Evolutionary conservation across 2,888 invertebrate species (phyloP).

Genomic region (Trachelus iudaicus): DNA sequence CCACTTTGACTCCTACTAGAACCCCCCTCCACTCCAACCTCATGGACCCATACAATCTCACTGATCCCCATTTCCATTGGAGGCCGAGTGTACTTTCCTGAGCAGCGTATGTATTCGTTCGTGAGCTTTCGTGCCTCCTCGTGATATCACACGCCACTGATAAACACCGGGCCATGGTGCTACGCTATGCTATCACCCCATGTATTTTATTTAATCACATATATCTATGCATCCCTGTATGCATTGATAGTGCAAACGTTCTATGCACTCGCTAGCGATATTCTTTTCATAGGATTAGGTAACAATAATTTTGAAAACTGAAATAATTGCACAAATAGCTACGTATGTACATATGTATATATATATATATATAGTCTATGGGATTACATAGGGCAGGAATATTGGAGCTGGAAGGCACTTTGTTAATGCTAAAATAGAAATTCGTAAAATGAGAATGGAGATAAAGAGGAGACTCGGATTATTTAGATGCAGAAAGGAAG

Average conservation of each 20-base stretch:
- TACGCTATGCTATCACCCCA: constrained; percentile 5
- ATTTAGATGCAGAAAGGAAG: neutral
- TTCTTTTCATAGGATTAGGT: neutral
- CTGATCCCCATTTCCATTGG: neutral
- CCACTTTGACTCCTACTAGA: neutral
- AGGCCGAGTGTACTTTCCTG: neutral
- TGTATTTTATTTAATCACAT: neutral
- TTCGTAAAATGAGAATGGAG: neutral
- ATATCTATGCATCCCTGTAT: neutral
- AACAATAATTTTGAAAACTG: neutral
- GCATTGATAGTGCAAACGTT: neutral
- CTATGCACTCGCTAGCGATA: neutral
- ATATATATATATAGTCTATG: too few relatives aligned
- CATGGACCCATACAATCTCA: neutral
- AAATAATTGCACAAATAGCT: too few relatives aligned
- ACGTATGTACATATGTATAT: neutral
- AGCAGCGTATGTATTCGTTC: neutral
- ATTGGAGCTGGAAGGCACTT: neutral
- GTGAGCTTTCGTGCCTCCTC: constrained; percentile 9
- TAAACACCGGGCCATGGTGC: constrained; percentile 3
- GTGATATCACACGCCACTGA: constrained; percentile 6
- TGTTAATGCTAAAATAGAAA: neutral
- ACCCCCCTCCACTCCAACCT: neutral
- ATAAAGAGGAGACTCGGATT: neutral
- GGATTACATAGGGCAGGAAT: neutral